Evolutionary conservation across 2,113 vertebrate species (phyloP), one percentile per base, ranked within the genome.

Genomic region (Heterotilapia buettikoferi): DNA sequence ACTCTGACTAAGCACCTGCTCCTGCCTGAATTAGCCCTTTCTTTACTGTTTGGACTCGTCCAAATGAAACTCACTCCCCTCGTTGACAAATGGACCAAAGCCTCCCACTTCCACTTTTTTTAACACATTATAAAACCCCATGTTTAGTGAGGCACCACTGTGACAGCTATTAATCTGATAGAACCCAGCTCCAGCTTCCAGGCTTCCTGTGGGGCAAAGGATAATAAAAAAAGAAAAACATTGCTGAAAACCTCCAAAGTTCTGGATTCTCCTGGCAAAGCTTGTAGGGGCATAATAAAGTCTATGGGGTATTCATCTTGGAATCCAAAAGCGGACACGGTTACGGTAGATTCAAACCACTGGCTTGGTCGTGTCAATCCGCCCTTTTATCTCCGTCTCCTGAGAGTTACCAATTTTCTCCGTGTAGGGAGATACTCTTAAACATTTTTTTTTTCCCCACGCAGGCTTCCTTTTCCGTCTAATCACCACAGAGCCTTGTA

Each of bases 11-110:
- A 93, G 93, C 94, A 95, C 93, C 95, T 95, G 94, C 92, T 93
- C 94, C 86, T n/a, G 76, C 84, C 92, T 94, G 92, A 96, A 95
- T 96, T 91, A 94, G 93, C 92, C 86, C 92, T 94, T 96, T 94
- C 92, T 94, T 96, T 91, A 90, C 85, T 83, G 90, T 92, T 94
- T 92, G 86, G 89, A 92, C 88, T 88, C 91, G 71, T 88, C 91
- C 87, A 82, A 93, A 93, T 92, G 93, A 93, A 94, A 96, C 93
- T 88, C 84, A 86, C 91, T 94, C 94, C 92, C 92, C 38, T 53
- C 9, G 56, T 87, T 85, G 86, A 91, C 88, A 92, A 94, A 95
- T 91, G 84, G 89, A 91, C 88, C 83, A 86, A 89, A 80, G 84
- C 80, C 83, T 89, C 83, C 59, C 36, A 85, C 81, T 73, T 86